These are phyloP conservation scores for Rhopalosiphum nymphaeae DNA, from an alignment of 2,888 invertebrate species.

Conservation along the genomic window DNA sequence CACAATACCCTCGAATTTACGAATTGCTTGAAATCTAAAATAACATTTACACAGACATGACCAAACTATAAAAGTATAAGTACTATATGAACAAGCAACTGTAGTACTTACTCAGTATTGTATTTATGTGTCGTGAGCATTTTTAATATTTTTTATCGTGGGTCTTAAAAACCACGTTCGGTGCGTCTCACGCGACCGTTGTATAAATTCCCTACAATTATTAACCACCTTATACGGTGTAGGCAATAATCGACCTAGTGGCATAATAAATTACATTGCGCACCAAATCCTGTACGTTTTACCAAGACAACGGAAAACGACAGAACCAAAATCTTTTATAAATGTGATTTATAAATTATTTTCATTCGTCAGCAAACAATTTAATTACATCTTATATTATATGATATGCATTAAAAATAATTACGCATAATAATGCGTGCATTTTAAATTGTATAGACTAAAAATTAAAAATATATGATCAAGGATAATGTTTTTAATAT, in stretches of 20 bases:
- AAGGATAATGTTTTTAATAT: neutral
- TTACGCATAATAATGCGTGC: neutral
- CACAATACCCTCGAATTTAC: neutral
- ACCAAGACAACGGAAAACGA: neutral
- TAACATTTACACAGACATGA: neutral
- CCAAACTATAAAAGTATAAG: neutral
- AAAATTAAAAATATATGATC: neutral
- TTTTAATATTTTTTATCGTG: neutral
- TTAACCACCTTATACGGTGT: neutral
- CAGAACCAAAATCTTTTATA: neutral
- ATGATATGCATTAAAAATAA: neutral
- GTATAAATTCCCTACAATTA: neutral
- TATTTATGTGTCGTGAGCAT: neutral
- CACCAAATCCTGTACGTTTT: neutral
- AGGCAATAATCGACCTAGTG: neutral
- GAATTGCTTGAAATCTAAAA: neutral
- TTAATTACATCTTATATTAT: neutral
- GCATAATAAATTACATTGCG: neutral
- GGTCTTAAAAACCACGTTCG: neutral
- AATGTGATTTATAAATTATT: neutral
- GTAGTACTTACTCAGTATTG: neutral
- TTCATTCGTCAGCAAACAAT: neutral
- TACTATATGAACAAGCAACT: neutral
- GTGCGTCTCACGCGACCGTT: neutral
- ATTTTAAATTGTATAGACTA: neutral